Percentiles rank a stretch among this genome's conserved stretches.
phyloP scores from a whole-genome alignment of 2,797 vertebrate species.

The Smutsia gigantea region DNA sequence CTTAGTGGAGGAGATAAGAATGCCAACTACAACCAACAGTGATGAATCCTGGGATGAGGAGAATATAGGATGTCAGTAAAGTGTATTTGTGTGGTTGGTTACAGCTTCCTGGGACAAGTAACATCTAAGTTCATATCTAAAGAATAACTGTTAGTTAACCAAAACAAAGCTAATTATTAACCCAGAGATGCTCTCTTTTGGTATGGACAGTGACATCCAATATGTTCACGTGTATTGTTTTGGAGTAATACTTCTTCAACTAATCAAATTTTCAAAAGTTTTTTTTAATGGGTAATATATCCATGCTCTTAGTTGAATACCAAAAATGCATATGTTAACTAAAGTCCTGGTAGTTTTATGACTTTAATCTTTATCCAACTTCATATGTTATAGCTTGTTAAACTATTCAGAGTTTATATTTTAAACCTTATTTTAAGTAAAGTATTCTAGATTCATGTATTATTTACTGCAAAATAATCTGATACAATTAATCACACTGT shows the following conservation, averaged over 20 bases:
- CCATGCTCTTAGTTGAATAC: constrained; percentile 3
- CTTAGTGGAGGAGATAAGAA: not conserved
- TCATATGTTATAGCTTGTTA: not conserved
- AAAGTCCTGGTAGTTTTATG: constrained; percentile 25
- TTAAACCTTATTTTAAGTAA: constrained; percentile 1
- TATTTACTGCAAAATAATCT: not conserved
- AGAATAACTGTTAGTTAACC: not conserved
- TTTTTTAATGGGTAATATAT: not conserved
- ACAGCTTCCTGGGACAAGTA: not conserved
- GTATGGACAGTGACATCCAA: not conserved
- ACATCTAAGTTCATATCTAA: not conserved
- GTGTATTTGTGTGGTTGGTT: not conserved
- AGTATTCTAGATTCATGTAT: not conserved
- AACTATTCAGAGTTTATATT: not conserved
- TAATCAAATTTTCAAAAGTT: not conserved
- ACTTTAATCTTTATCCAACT: not conserved
- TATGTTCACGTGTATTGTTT: not conserved
- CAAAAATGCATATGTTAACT: not conserved
- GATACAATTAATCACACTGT: not conserved
- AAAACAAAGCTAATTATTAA: not conserved
- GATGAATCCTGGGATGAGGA: not conserved
- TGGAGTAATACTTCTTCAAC: not conserved
- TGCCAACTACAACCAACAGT: not conserved
- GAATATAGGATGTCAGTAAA: not conserved
- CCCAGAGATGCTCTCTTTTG: not conserved